Base-by-base conservation (phyloP, 2,113 vertebrate species). In the Dolichallabes microphthalmus region DNA sequence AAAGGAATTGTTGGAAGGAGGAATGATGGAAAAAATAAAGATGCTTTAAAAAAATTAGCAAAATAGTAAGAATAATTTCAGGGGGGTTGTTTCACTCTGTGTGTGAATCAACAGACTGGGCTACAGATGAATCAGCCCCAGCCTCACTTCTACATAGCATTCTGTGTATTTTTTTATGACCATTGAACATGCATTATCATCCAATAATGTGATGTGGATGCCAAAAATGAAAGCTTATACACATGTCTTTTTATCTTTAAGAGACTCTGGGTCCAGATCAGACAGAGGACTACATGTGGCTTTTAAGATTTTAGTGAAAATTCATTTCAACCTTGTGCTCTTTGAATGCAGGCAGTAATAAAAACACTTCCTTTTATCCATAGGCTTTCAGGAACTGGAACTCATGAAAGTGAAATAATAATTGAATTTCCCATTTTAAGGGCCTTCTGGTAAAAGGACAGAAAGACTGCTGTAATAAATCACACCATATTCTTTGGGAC, bases 341-440 rank as follows among this genome's bases (percentile, higher is more conserved):
- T 69, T 2, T 73, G 71, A 52, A 74, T 74, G 39, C 5, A n/a
- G 2, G 71, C 11, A 0, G 71, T 52, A 25, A 50, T 52, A 74
- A 74, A 74, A 52, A 50, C 17, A 69, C 20, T 35, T 87, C 73
- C 58, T 83, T 85, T 76, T 74, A 76, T 53, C 25, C n/a, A 53
- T 57, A 77, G 53, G 53, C 75, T 77, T 57, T 77, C 52, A 77
- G 52, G 45, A 55, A 19, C 17, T 19, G 17, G 17, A 75, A 14
- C 11, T 61, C n/a, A 52, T n/a, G 66, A 71, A 82, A 82, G 45
- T 87, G 7, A 80, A 63, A 69, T 66, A 77, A 53, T 74, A 81
- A 25, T 52, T 52, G 64, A 68, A 82, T 85, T 82, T 85, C n/a
- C 19, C 27, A 82, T 69, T 50, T 73, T 61, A 25, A 82, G n/a